phyloP scores from a whole-genome alignment of 1,140 invertebrate genomes.

The Trichonephila clavipes region DNA sequence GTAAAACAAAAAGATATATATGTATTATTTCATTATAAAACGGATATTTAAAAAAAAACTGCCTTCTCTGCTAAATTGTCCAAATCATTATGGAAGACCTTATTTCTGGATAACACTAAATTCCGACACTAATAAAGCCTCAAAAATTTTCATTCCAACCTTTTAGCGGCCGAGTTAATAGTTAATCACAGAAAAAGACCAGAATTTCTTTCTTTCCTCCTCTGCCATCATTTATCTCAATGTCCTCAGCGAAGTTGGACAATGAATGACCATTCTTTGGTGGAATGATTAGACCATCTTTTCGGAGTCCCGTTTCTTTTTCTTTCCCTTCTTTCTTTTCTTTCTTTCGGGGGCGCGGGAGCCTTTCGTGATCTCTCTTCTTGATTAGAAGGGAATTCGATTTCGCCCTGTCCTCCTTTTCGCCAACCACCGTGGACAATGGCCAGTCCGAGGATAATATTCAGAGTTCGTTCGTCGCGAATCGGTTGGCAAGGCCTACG shows the following conservation, averaged over 20 bases:
- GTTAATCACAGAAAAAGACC: slow-evolving; percentile 8
- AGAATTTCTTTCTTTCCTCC: neutral
- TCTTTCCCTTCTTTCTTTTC: neutral
- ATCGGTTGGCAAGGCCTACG: neutral
- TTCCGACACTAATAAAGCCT: too few relatives aligned
- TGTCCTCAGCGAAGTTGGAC: slow-evolving; percentile 12
- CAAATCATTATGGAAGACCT: too few relatives aligned
- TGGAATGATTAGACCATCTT: slow-evolving; percentile 55
- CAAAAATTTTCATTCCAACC: neutral
- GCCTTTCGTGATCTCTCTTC: slow-evolving; percentile 44
- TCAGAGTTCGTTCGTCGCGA: neutral
- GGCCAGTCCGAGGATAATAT: neutral
- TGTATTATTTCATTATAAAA: too few relatives aligned
- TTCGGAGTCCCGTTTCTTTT: neutral
- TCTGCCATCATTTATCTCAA: neutral
- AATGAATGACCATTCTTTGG: slow-evolving; percentile 56
- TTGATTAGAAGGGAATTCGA: slow-evolving; percentile 48
- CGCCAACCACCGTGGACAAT: slow-evolving; percentile 16
- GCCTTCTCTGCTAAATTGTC: too few relatives aligned
- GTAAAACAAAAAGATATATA: too few relatives aligned
- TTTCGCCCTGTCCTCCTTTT: slow-evolving; percentile 37
- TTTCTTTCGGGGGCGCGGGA: neutral
- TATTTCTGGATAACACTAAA: too few relatives aligned
- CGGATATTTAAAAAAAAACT: too few relatives aligned
- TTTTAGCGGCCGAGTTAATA: neutral